Evolutionary conservation across 1,140 invertebrate species (phyloP).

Genomic region (Drosophila kanapiae): DNA sequence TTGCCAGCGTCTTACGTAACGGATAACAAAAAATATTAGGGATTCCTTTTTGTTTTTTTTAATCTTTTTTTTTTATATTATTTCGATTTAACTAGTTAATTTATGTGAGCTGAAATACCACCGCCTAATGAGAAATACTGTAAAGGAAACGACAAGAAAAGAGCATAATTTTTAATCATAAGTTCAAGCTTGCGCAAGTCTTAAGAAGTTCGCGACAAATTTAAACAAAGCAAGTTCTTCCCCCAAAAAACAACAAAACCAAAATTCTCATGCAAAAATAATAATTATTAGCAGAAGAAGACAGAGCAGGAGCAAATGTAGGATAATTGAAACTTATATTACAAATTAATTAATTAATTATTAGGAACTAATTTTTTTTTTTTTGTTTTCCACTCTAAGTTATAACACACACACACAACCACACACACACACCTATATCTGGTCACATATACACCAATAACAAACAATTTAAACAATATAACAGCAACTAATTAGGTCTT

Average conservation of each 20-base stretch:
- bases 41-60: neutral
- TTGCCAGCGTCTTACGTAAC: slow-evolving; percentile 27
- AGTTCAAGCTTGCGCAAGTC: slow-evolving; percentile 1
- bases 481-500: slow-evolving; percentile 57
- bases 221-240: slow-evolving; percentile 29
- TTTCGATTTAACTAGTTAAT: slow-evolving; percentile 20
- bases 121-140: slow-evolving; percentile 65
- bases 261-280: slow-evolving; percentile 31
- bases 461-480: slow-evolving; percentile 42
- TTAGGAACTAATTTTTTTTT: neutral
- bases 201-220: slow-evolving; percentile 1
- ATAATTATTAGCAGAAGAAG: slow-evolving; percentile 4
- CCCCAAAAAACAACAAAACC: slow-evolving; percentile 23
- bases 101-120: slow-evolving; percentile 61
- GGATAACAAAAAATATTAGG: slow-evolving; percentile 15
- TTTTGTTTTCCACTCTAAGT: slow-evolving; percentile 20
- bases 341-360: neutral
- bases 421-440: slow-evolving; percentile 65
- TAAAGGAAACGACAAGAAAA: slow-evolving; percentile 25
- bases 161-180: neutral
- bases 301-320: slow-evolving; percentile 3
- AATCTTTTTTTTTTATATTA: neutral
- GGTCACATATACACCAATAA: slow-evolving; percentile 81
- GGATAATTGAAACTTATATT: slow-evolving; percentile 18
- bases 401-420: slow-evolving; percentile 23